Conservation (phyloP, 2,888 invertebrate genomes). For the Drosophila nigricruria region DNA sequence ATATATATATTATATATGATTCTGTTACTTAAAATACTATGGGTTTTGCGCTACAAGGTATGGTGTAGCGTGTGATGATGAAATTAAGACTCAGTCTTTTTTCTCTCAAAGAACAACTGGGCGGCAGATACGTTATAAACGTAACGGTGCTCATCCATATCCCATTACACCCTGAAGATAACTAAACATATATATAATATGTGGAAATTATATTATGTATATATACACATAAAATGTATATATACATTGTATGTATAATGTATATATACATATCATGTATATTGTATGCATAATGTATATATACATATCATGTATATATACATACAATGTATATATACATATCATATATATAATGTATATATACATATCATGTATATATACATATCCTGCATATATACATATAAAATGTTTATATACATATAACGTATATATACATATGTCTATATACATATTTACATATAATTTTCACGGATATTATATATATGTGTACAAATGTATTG, state of each 20-base stretch:
- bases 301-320: not conserved
- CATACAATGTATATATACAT: not conserved
- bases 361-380: conserved; percentile 1
- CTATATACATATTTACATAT: not conserved
- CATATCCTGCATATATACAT: too few relatives aligned
- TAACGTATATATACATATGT: not conserved
- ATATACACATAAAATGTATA: conserved; percentile 1
- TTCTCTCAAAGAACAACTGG: conserved; percentile 50
- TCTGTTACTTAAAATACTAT: conserved; percentile 23
- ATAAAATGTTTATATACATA: too few relatives aligned
- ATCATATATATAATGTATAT: not conserved
- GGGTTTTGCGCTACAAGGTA: conserved; percentile 15
- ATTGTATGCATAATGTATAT: not conserved
- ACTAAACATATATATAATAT: conserved; percentile 12
- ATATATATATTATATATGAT: not conserved
- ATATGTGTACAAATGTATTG: conserved; percentile 7
- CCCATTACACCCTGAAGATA: conserved; percentile 14
- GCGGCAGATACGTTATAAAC: conserved; percentile 1
- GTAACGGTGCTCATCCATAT: not conserved
- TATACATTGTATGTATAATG: too few relatives aligned
- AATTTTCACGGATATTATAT: not conserved
- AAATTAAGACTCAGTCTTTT: conserved; percentile 54
- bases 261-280: too few relatives aligned
- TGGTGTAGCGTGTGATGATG: conserved; percentile 33
- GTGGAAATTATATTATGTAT: not conserved